Evolutionary conservation across 2,797 vertebrate genomes (phyloP).

Genomic region (Enteromius afrohamiltoni): DNA sequence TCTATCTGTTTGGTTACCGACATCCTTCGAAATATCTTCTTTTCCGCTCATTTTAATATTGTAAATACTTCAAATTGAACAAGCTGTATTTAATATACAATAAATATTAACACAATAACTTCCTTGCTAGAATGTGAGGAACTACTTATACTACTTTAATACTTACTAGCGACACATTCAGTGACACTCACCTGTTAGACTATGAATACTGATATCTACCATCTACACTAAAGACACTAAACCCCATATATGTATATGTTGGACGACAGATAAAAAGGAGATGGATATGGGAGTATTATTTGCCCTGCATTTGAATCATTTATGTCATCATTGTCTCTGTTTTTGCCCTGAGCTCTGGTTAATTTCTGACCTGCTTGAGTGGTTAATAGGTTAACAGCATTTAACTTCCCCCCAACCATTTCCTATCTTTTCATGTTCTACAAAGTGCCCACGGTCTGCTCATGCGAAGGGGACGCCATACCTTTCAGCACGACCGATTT

Average conservation of each 20-base stretch:
- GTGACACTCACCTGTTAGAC: background rate
- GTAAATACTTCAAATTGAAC: background rate
- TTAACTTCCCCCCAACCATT: background rate
- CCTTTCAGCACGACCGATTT: constrained; percentile 67
- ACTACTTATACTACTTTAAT: background rate
- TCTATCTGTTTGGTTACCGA: no score
- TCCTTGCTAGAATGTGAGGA: background rate
- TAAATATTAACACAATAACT: background rate
- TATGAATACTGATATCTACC: background rate
- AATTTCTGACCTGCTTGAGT: background rate
- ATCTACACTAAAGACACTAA: background rate
- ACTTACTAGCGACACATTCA: background rate
- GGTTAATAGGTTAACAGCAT: background rate
- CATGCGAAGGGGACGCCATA: constrained; percentile 20
- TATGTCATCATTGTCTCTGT: background rate
- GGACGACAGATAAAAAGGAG: background rate
- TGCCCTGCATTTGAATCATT: background rate
- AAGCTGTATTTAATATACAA: background rate
- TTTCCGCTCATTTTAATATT: background rate
- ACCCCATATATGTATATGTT: background rate
- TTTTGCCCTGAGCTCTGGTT: background rate
- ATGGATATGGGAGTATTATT: background rate
- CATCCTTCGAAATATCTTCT: background rate
- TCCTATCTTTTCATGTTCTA: background rate
- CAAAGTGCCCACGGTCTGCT: background rate